Percentiles rank a stretch among this genome's conserved stretches.
phyloP scores from a whole-genome alignment of 1,140 invertebrate species.

The Hyles vespertilio region DNA sequence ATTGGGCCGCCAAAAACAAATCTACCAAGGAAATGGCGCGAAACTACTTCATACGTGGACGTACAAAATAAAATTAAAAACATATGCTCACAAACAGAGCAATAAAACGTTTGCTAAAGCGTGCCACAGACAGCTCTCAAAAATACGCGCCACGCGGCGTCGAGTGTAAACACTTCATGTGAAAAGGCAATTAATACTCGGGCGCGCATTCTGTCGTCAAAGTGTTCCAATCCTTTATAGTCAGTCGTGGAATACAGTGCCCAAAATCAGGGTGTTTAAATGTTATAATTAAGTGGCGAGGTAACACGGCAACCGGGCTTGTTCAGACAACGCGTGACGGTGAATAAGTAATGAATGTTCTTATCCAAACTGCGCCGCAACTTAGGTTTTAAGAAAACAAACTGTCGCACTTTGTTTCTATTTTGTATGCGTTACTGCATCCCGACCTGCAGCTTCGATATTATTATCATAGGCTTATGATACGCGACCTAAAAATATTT shows the following conservation, averaged over 20 bases:
- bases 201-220: constrained; percentile 15
- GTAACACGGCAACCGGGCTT: constrained; percentile 28
- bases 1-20: too few species aligned
- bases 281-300: constrained; percentile 53
- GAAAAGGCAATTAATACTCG: constrained; percentile 22
- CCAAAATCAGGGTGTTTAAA: constrained; percentile 48
- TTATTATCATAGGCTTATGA: too few species aligned
- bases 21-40: too few species aligned
- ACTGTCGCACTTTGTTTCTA: constrained; percentile 6
- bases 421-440: background rate
- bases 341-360: constrained; percentile 56
- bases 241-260: constrained; percentile 11
- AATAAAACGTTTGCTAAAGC: constrained; percentile 14
- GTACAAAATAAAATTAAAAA: too few species aligned
- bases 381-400: constrained; percentile 32
- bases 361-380: constrained; percentile 18
- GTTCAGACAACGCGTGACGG: constrained; percentile 38
- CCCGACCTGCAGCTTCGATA: too few species aligned
- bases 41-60: too few species aligned
- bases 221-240: constrained; percentile 17
- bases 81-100: background rate
- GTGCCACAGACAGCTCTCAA: constrained; percentile 12
- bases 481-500: too few species aligned
- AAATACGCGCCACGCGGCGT: constrained; percentile 7
- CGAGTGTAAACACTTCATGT: constrained; percentile 17